Evolutionary conservation across 2,113 vertebrate genomes (phyloP).

Genomic region (Motacilla alba): DNA sequence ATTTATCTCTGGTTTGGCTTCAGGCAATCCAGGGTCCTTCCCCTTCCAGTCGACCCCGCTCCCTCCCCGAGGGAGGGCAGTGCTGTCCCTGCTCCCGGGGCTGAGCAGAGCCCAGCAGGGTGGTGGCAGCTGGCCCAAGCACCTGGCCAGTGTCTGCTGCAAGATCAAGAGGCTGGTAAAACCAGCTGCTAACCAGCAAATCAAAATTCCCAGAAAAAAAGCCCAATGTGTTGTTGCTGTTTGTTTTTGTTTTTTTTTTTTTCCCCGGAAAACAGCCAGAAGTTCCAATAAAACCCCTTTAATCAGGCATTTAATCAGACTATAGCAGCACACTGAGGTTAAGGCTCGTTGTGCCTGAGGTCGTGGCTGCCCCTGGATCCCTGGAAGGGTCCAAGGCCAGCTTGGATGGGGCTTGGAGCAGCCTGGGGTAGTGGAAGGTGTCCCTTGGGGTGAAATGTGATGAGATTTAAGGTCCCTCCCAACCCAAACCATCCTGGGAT

Average conservation of each 20-base stretch:
- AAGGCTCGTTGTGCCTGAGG: not conserved
- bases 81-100: accelerated
- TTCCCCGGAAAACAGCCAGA: not conserved
- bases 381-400: not conserved
- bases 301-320: not conserved
- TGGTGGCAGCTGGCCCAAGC: not conserved
- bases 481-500: not conserved
- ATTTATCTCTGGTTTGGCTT: not conserved
- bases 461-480: not conserved
- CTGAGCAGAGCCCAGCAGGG: not conserved
- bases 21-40: not conserved
- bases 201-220: not conserved
- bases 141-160: not conserved
- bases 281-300: not conserved
- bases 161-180: not conserved
- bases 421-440: not conserved
- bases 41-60: accelerated
- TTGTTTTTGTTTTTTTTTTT: not conserved
- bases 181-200: not conserved
- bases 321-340: not conserved
- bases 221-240: not conserved
- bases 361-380: not conserved
- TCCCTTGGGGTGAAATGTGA: not conserved
- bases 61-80: not conserved
- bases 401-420: not conserved